Conservation (phyloP, 2,113 vertebrate genomes). For the Numenius arquata region DNA sequence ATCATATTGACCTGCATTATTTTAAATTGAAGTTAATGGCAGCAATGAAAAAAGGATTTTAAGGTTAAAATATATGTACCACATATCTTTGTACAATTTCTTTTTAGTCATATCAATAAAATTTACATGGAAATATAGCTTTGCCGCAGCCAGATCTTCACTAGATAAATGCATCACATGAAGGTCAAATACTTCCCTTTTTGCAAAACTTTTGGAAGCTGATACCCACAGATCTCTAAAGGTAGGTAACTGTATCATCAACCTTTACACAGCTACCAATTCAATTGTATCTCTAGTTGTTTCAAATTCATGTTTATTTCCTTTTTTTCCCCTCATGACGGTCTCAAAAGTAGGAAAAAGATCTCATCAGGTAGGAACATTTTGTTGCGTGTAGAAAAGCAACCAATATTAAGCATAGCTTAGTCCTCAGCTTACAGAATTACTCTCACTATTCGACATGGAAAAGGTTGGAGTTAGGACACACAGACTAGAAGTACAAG, state of each 20-base stretch:
- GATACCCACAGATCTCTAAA: neutral
- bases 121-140: neutral
- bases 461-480: neutral
- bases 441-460: neutral
- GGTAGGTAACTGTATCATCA: neutral
- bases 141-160: neutral
- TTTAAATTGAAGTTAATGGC: slow-evolving; percentile 37
- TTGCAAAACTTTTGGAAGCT: neutral
- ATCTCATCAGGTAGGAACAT: neutral
- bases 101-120: neutral
- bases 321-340: neutral
- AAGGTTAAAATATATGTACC: neutral
- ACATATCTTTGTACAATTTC: neutral
- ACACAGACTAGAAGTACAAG: neutral
- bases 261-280: neutral
- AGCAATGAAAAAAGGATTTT: neutral
- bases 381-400: neutral
- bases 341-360: neutral
- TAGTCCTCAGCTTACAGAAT: neutral
- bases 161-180: neutral
- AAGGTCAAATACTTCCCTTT: neutral
- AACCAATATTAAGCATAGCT: neutral
- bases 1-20: neutral
- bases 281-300: neutral
- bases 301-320: neutral